A percentile compares a stretch with the other conserved stretches of the same genome.
These are phyloP conservation scores for Celastrina argiolus DNA, from an alignment of 2,888 invertebrate genomes.

Conservation along the genomic window DNA sequence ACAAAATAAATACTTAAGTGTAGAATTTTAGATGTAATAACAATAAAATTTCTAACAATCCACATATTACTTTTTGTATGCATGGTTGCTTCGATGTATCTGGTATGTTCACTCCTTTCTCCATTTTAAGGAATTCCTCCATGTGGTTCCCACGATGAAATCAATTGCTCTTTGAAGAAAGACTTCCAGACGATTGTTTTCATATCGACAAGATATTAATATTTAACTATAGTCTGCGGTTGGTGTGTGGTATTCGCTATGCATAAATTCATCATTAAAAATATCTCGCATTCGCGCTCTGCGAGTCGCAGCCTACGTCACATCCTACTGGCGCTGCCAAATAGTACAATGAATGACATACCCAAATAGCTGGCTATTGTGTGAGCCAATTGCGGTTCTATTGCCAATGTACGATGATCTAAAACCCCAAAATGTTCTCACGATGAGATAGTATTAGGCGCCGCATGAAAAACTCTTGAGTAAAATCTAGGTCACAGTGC, in stretches of 20 bases:
- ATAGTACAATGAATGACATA: constrained; percentile 43
- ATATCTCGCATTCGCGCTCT: constrained; percentile 13
- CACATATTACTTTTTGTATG: too few relatives aligned
- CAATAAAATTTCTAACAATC: too few relatives aligned
- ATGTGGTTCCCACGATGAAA: too few relatives aligned
- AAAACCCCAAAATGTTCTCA: not conserved
- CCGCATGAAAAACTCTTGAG: constrained; percentile 5
- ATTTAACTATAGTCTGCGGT: not conserved
- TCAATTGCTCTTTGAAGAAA: too few relatives aligned
- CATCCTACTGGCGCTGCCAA: constrained; percentile 61
- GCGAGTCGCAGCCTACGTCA: constrained; percentile 42
- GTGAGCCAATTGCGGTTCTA: constrained; percentile 10
- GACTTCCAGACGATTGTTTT: too few relatives aligned
- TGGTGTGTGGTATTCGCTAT: not conserved
- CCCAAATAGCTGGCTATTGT: constrained; percentile 21
- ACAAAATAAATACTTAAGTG: too few relatives aligned
- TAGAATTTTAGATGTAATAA: too few relatives aligned
- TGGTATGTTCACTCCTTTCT: too few relatives aligned
- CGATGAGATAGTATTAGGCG: constrained; percentile 2
- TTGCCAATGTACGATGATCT: constrained; percentile 5
- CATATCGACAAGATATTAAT: too few relatives aligned
- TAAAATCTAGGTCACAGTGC: constrained; percentile 4
- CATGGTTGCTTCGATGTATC: too few relatives aligned
- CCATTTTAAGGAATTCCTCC: too few relatives aligned
- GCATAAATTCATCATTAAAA: constrained; percentile 17